Evolutionary conservation across 2,888 invertebrate species (phyloP), one percentile per base, ranked within the genome.

Genomic region (Spodoptera picta): DNA sequence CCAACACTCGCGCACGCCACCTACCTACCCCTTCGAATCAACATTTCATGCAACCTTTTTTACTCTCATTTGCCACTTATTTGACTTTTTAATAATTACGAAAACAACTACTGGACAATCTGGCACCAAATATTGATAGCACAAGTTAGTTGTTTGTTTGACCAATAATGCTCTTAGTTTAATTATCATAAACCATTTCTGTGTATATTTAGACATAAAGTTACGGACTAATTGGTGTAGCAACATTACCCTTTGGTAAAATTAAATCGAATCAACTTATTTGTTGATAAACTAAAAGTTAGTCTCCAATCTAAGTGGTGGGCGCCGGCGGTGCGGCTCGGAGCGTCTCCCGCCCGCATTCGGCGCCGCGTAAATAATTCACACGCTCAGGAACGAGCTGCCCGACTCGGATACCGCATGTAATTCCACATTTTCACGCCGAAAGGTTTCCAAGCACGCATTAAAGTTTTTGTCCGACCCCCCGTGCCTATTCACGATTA

Each of bases 401-500:
- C 79, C 84, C 84, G 84, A 84, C 80, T 87, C 88, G 84, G 85
- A 89, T 87, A 81, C 88, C 88, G 86, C 87, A 82, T 87, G 88
- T 91, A 90, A 90, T 90, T 90, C 87, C 82, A 87, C 90, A 88
- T 90, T 90, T 90, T 92, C 90, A 84, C 90, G 85, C 88, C 83
- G 83, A 86, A 88, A 86, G 84, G 81, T 85, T 85, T 82, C 79
- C 82, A 82, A 83, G 83, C 84, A 89, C 88, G 85, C 88, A 90
- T 92, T 92, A 85, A 92, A 92, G 89, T 93, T 93, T 93, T 92
- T 92, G 86, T 86, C 79, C 77, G 76, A 81, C 69, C 69, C 67
- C 73, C 76, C 64, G 73, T 79, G 82, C 87, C 87, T 87, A 87
- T 90, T 90, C 86, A 85, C 84, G 87, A 88, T 88, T 91, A 90